These are phyloP conservation scores for Unio pictorum DNA, from an alignment of 2,888 invertebrate species.

Conservation along the genomic window DNA sequence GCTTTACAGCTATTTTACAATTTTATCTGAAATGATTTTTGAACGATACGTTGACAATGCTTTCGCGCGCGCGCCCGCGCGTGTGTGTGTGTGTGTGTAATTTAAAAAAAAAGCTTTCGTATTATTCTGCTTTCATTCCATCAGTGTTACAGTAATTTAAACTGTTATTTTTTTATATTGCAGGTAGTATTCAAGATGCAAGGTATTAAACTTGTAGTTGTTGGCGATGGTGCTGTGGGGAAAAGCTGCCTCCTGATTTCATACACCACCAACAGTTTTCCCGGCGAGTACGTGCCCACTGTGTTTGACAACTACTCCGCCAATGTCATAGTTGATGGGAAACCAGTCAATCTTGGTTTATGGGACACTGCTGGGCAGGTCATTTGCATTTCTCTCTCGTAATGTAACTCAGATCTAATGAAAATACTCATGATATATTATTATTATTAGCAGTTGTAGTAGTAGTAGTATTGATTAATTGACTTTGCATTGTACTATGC, in stretches of 20 bases:
- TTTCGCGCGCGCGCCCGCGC: too few species aligned
- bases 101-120: too few species aligned
- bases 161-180: too few species aligned
- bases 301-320: slow-evolving; percentile 67
- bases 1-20: too few species aligned
- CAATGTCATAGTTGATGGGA: slow-evolving; percentile 57
- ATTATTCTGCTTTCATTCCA: too few species aligned
- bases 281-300: slow-evolving; percentile 65
- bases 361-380: slow-evolving; percentile 69
- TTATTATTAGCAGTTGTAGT: slow-evolving; percentile 1
- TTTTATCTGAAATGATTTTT: too few species aligned
- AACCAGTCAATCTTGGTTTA: slow-evolving; percentile 45
- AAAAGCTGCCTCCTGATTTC: slow-evolving; percentile 64
- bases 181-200: slow-evolving; percentile 19
- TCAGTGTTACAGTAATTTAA: too few species aligned
- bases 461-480: not conserved
- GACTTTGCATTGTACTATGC: too few species aligned
- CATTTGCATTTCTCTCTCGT: not conserved
- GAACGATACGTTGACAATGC: too few species aligned
- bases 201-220: slow-evolving; percentile 50
- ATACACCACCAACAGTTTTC: slow-evolving; percentile 59
- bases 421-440: not conserved
- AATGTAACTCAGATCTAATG: not conserved
- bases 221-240: slow-evolving; percentile 64
- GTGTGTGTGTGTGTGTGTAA: too few species aligned